Percentiles rank a stretch among this genome's conserved stretches.
Conservation (phyloP, 2,888 invertebrate genomes). For the Acholoe squamosa region DNA sequence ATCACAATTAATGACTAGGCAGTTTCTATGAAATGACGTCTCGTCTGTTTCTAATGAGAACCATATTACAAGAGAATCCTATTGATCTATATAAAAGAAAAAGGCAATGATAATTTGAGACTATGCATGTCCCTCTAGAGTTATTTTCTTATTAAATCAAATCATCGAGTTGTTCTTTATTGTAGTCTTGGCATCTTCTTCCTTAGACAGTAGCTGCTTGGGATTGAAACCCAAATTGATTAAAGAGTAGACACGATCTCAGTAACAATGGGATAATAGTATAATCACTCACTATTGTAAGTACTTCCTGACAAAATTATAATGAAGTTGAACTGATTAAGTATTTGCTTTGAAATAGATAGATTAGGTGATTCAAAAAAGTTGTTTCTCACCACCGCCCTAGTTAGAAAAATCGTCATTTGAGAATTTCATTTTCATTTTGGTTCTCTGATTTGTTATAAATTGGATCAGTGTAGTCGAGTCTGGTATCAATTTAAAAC, state of each 20-base stretch:
- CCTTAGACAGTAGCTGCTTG: neutral
- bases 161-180: neutral
- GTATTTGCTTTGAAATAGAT: neutral
- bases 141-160: slow-evolving; percentile 9
- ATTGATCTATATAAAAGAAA: neutral
- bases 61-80: slow-evolving; percentile 2
- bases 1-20: neutral
- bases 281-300: neutral
- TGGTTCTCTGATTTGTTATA: no score
- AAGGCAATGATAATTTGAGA: neutral
- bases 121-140: neutral
- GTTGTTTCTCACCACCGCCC: no score
- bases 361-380: neutral
- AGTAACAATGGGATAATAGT: neutral
- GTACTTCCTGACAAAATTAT: neutral
- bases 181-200: neutral
- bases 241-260: neutral
- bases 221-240: slow-evolving; percentile 3
- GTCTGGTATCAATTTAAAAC: no score
- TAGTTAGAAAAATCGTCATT: no score
- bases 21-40: neutral
- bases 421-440: neutral
- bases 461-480: no score
- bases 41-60: neutral
- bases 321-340: neutral